phyloP scores from a whole-genome alignment of 2,888 invertebrate species.

The Anodontia alba region DNA sequence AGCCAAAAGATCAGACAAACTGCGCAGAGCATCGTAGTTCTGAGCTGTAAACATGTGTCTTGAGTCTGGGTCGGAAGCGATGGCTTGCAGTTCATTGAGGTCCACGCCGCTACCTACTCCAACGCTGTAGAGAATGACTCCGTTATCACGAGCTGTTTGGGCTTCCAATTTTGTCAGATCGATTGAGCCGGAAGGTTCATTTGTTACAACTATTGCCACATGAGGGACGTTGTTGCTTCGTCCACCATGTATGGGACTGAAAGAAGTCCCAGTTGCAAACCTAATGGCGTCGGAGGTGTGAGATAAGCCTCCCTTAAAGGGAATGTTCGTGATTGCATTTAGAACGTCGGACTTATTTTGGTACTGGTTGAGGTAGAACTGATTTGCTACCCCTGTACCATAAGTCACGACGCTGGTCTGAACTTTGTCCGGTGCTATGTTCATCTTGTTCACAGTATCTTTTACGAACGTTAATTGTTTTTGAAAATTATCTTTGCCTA shows the following conservation, averaged over 20 bases:
- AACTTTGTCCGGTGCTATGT: constrained; percentile 68
- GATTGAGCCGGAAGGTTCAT: constrained; percentile 67
- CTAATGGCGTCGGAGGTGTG: constrained; percentile 69
- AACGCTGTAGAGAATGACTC: constrained; percentile 66
- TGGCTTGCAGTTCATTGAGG: constrained; percentile 66
- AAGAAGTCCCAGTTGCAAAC: constrained; percentile 71
- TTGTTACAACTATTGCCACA: constrained; percentile 69
- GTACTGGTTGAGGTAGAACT: constrained; percentile 74
- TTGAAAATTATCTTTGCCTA: constrained; percentile 69
- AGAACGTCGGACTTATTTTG: constrained; percentile 57
- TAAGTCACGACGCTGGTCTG: constrained; percentile 74
- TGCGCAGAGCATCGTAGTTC: constrained; percentile 64
- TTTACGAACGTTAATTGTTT: constrained; percentile 73
- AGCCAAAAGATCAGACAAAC: constrained; percentile 57
- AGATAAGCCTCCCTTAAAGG: constrained; percentile 66
- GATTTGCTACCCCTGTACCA: constrained; percentile 66
- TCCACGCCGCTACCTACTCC: constrained; percentile 67
- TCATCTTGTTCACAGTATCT: constrained; percentile 70
- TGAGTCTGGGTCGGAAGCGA: constrained; percentile 69
- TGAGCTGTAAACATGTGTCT: constrained; percentile 64
- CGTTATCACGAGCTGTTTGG: constrained; percentile 70
- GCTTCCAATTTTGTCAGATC: constrained; percentile 71
- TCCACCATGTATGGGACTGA: constrained; percentile 72
- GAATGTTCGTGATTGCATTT: constrained; percentile 67
- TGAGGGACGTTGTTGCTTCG: constrained; percentile 67